Evolutionary conservation across 2,888 invertebrate genomes (phyloP), one percentile per base, ranked within the genome.

Genomic region (Drosophila fungiperda): DNA sequence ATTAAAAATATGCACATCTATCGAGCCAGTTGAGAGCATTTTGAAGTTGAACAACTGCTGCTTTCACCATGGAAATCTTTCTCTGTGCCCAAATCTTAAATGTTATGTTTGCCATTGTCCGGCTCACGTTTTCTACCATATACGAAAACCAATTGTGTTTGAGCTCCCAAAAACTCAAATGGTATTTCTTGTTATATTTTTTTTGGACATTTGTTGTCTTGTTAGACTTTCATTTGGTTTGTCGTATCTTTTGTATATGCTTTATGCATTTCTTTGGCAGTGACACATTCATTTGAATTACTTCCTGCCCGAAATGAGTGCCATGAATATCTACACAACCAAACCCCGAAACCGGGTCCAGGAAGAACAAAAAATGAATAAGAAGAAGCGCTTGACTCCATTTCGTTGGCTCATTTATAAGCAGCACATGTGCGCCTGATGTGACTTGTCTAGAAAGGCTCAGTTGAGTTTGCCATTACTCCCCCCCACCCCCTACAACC

Each of bases 261-360:
- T 71, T 74, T 67, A 68, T 72, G 71, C 62, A 74, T 76, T 73
- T 82, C 73, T 74, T 68, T 61, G 76, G 73, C 61, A 76, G 78
- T 83, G 78, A 79, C 83, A 80, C 89, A 86, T 83, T 88, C 77
- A 83, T 77, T 75, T 83, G 73, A 76, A 86, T 76, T 80, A 82
- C 89, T 87, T 90, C 83, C 90, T 82, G 83, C 61, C 68, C 49
- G 60, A 67, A 62, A 64, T 70, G 62, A 75, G 61, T 58, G 57
- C 62, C 49, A 45, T 45, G 50, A 59, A 61, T 59, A 32, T 36
- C 20, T 20, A 33, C 45, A 6, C 35, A 11, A 3, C 6, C 35
- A 11, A 6, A 1, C 38, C 23, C 36, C 42, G 17, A 8, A 40
- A 12, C 57, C 29, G 29, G 11, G 17, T 45, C 45, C 54, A 35